Evolutionary conservation across 2,888 invertebrate genomes (phyloP).

Genomic region (Drosophila bunnanda): DNA sequence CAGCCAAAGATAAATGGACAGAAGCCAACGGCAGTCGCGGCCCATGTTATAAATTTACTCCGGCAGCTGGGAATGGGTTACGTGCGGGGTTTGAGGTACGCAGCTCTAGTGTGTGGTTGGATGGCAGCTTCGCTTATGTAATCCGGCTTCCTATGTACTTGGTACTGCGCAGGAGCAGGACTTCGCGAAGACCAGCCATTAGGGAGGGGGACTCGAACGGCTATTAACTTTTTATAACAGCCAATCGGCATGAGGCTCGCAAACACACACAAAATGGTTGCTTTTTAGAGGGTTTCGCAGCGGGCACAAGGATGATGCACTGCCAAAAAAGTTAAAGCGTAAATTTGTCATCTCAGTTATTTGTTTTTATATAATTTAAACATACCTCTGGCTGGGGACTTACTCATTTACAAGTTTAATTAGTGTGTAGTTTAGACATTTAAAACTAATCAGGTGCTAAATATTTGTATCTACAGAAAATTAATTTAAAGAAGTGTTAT

Average conservation of each 20-base stretch:
- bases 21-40: constrained; percentile 78
- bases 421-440: too few species aligned
- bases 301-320: constrained; percentile 16
- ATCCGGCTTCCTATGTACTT: constrained; percentile 58
- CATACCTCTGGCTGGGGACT: too few species aligned
- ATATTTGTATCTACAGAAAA: too few species aligned
- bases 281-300: constrained; percentile 20
- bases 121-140: constrained; percentile 58
- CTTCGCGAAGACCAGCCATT: constrained; percentile 3
- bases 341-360: too few species aligned
- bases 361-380: neutral
- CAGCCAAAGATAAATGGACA: constrained; percentile 78
- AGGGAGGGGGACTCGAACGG: constrained; percentile 35
- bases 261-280: constrained; percentile 69
- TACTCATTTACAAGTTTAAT: neutral
- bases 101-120: constrained; percentile 56
- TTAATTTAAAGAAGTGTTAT: too few species aligned
- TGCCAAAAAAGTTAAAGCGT: constrained; percentile 22
- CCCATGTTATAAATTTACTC: constrained; percentile 64
- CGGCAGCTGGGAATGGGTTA: constrained; percentile 20
- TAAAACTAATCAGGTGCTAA: too few species aligned
- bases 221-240: constrained; percentile 51
- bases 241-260: constrained; percentile 63
- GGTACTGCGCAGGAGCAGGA: constrained; percentile 74
- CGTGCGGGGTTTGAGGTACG: constrained; percentile 1